Conservation (phyloP, 2,888 invertebrate species). For the Parnassius orleans region DNA sequence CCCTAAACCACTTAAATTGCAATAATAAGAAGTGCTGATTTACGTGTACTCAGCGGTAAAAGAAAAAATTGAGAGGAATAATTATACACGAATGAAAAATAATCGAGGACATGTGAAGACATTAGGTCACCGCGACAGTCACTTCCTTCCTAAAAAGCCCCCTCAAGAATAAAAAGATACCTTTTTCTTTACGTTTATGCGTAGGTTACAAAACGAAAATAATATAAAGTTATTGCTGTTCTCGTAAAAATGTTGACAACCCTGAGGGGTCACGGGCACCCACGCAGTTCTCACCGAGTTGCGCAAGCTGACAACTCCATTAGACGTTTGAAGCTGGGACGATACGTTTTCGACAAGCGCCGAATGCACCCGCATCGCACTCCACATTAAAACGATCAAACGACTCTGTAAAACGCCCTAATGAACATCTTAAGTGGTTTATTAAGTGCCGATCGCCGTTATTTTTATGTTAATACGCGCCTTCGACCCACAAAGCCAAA, state of each 20-base stretch:
- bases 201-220: too few species aligned
- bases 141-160: too few species aligned
- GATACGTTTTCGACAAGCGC: constrained; percentile 41
- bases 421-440: constrained; percentile 77
- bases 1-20: too few species aligned
- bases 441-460: constrained; percentile 75
- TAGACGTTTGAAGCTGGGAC: constrained; percentile 54
- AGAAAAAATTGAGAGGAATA: too few species aligned
- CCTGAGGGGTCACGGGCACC: constrained; percentile 47
- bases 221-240: too few species aligned
- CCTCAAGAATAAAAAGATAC: too few species aligned
- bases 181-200: too few species aligned
- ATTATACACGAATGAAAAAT: too few species aligned
- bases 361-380: constrained; percentile 45
- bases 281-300: constrained; percentile 63
- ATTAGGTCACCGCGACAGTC: too few species aligned
- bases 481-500: constrained; percentile 47
- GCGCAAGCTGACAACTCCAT: constrained; percentile 74
- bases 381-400: constrained; percentile 72
- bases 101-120: too few species aligned
- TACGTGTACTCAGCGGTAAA: too few species aligned
- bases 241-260: constrained; percentile 38
- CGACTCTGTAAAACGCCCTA: constrained; percentile 64
- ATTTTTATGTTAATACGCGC: constrained; percentile 68
- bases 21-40: too few species aligned